Evolutionary conservation across 2,888 invertebrate genomes (phyloP), one percentile per base, ranked within the genome.

Genomic region (Zootermopsis nevadensis): DNA sequence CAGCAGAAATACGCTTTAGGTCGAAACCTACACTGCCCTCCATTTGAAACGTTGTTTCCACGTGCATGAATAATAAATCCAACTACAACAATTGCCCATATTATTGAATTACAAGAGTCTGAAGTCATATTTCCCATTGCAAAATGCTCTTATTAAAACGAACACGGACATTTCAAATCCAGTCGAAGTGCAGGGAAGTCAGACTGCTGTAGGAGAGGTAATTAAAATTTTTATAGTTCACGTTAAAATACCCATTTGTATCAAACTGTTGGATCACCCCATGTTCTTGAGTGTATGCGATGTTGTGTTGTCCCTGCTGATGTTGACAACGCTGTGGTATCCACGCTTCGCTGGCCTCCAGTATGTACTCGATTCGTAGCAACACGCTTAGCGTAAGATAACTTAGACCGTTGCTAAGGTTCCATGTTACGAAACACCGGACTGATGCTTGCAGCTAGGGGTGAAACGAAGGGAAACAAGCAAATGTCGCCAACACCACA

Each of bases 181-280:
- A 48, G 48, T 15, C 3, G 15, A 48, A 0, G 48, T 48, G 19
- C 19, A 15, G 19, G 48, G 48, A 48, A 60, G 60, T 60, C 10
- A 27, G 60, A 60, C n/a, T 27, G 60, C 0, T n/a, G n/a, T 6
- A 60, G n/a, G 19, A 12, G 48, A 15, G 27, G 60, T 7, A 27
- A 27, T 60, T 2, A 0, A n/a, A 60, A n/a, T 60, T n/a, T 60
- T 60, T 60, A 60, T 6, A 60, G 60, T n/a, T n/a, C n/a, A 27
- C 60, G 7, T 27, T n/a, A n/a, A 27, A 74, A 33, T 74, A 74
- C 74, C 74, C 38, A 74, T 74, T 74, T 74, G 42, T 4, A 38
- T 74, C 22, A 22, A 22, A 69, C 22, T 33, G 38, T 38, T 74
- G 42, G 42, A 74, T 74, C 74, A 74, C 24, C 74, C 74, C 38